phyloP scores from a whole-genome alignment of 2,113 vertebrate genomes.

The Chloropsis hardwickii region DNA sequence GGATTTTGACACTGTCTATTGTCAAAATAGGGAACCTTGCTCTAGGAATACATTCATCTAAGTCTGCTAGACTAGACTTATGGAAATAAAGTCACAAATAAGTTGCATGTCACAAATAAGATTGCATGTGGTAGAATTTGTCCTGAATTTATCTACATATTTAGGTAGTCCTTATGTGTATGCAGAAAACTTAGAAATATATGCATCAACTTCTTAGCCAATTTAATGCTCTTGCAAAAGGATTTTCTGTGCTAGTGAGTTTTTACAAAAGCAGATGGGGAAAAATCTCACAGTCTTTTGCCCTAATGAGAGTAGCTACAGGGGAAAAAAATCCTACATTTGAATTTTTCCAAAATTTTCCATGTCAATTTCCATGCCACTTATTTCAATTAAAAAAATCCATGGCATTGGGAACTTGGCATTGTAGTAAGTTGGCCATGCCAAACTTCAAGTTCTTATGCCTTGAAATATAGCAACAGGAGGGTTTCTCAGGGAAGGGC shows the following conservation, averaged over 20 bases:
- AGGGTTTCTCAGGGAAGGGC: neutral
- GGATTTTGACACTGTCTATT: neutral
- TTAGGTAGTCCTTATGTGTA: neutral
- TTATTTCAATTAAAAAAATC: neutral
- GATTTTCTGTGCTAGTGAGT: neutral
- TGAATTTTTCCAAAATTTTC: neutral
- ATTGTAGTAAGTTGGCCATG: neutral
- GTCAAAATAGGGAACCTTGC: neutral
- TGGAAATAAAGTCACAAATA: neutral
- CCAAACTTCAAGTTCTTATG: neutral
- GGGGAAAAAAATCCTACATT: neutral
- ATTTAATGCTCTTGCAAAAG: neutral
- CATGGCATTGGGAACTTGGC: neutral
- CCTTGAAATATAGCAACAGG: neutral
- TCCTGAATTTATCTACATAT: neutral
- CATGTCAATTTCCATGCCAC: neutral
- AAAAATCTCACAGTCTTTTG: neutral
- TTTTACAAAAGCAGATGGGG: neutral
- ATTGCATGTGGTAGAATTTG: neutral
- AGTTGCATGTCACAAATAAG: neutral
- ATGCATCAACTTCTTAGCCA: neutral
- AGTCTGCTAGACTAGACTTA: neutral
- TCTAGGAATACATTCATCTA: neutral
- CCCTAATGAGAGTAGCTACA: neutral
- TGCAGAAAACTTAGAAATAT: neutral